Evolutionary conservation across 1,140 invertebrate species (phyloP).

Genomic region (Lordiphosa stackelbergi): DNA sequence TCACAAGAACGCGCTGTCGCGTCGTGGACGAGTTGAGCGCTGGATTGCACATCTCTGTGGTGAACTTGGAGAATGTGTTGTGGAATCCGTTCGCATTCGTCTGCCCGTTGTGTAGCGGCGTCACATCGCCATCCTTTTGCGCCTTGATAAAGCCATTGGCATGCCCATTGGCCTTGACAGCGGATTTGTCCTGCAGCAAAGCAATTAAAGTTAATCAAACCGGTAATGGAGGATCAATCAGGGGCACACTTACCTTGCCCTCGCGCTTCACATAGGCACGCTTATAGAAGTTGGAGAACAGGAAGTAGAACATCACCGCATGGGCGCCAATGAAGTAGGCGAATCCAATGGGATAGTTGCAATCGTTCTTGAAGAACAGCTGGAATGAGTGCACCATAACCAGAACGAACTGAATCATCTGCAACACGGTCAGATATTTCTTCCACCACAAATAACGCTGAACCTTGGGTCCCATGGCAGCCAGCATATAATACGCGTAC

Average conservation of each 20-base stretch:
- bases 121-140: slow-evolving; percentile 43
- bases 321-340: slow-evolving; percentile 86
- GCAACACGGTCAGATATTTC: slow-evolving; percentile 91
- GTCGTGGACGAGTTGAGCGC: slow-evolving; percentile 56
- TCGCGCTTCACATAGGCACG: slow-evolving; percentile 80
- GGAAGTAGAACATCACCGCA: slow-evolving; percentile 87
- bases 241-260: slow-evolving; percentile 50
- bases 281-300: slow-evolving; percentile 88
- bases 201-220: neutral
- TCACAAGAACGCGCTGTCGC: slow-evolving; percentile 59
- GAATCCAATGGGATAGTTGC: slow-evolving; percentile 88
- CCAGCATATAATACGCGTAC: slow-evolving; percentile 93
- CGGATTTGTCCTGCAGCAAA: slow-evolving; percentile 43
- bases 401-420: slow-evolving; percentile 91
- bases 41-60: slow-evolving; percentile 66
- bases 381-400: slow-evolving; percentile 90
- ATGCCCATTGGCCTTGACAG: slow-evolving; percentile 65
- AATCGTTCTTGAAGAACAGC: slow-evolving; percentile 88
- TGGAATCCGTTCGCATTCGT: slow-evolving; percentile 51
- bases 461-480: slow-evolving; percentile 89
- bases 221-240: too few relatives aligned
- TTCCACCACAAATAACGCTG: slow-evolving; percentile 97
- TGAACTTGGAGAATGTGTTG: slow-evolving; percentile 55
- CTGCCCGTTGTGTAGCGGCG: slow-evolving; percentile 33
- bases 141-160: slow-evolving; percentile 55